Evolutionary conservation across 2,797 vertebrate species (phyloP), one percentile per base, ranked within the genome.

Genomic region (Hybognathus amarus): DNA sequence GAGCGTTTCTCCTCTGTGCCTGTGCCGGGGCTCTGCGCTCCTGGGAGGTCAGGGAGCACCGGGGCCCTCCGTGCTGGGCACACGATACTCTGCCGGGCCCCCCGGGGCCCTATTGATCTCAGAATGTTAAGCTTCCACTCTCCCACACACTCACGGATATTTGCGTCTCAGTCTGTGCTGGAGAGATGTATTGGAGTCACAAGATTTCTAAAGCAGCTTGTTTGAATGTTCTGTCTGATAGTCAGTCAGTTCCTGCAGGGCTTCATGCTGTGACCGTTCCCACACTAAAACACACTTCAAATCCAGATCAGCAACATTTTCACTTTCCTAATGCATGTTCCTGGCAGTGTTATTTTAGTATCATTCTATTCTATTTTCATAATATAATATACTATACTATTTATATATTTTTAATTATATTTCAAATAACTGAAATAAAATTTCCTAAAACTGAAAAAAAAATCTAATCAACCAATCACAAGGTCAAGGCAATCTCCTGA

Each of bases 71-170:
- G 63, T 63, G 77, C 77, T 70, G 69, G 80, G 83, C 86, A 87
- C 70, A 8, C 70, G 54, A 70, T n/a, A 38, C 59, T 40, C 33
- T 15, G 61, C 30, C 20, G 4, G 24, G 33, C 36, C 63, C 79
- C 70, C 70, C 8, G 3, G 81, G 81, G 52, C 69, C 33, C 50
- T 63, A 87, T 82, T 83, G 83, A 87, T 82, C 80, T 85, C 33
- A 64, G 33, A n/a, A 68, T 80, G 83, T 82, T 85, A 82, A 79
- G 36, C 76, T 42, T 52, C n/a, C 18, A n/a, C 80, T n/a, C 69
- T 80, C 81, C 85, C 61, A 82, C 80, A 69, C 77, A 69, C 38
- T 77, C 74, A 79, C 18, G 78, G 85, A 77, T 81, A 61, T 86
- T 83, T 73, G 52, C n/a, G 83, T 85, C 42, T 82, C 83, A 59